Conservation (phyloP, 2,888 invertebrate genomes). For the Himalopsyche tibetana region DNA sequence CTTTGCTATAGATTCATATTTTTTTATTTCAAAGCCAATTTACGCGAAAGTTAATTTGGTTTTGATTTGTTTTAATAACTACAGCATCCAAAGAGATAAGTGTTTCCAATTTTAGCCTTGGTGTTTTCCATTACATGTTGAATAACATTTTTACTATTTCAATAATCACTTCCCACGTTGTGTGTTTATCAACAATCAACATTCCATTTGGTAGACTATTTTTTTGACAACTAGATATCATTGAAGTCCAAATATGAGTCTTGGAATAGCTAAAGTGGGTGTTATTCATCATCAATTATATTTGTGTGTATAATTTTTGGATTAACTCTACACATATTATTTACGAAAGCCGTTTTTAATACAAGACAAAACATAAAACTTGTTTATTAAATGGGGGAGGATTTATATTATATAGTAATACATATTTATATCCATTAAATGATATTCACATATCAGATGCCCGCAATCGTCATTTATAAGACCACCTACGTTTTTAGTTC, state of each 20-base stretch:
- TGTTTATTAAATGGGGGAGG: no score
- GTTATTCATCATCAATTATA: not conserved
- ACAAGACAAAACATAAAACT: not conserved
- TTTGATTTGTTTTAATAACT: no score
- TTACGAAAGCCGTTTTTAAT: not conserved
- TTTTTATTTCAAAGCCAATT: no score
- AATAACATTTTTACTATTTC: not conserved
- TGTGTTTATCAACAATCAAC: not conserved
- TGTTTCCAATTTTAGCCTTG: no score
- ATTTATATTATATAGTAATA: no score
- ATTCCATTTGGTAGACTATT: not conserved
- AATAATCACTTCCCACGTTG: constrained; percentile 4
- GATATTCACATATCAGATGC: no score
- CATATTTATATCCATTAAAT: no score
- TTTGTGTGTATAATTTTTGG: not conserved
- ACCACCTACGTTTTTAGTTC: no score
- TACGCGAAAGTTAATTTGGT: no score
- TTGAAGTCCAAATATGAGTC: not conserved
- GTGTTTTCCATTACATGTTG: not conserved
- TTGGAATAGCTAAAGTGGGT: not conserved
- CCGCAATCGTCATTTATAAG: no score
- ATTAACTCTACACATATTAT: not conserved
- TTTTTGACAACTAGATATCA: not conserved
- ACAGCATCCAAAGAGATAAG: no score
- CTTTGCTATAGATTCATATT: no score